phyloP scores from a whole-genome alignment of 2,113 vertebrate species.

The Lagopus muta region DNA sequence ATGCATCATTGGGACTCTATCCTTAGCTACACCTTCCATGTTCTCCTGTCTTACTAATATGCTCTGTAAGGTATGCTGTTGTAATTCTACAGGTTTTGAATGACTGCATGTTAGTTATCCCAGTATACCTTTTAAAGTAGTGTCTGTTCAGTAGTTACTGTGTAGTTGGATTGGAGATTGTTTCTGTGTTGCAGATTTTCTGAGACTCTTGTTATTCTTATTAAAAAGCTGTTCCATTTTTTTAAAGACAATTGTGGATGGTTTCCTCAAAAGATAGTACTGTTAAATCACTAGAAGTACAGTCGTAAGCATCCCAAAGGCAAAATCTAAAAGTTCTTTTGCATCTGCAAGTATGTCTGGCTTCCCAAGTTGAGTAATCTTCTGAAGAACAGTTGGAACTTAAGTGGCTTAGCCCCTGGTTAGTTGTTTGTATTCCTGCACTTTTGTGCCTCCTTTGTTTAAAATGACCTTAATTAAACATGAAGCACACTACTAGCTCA shows the following conservation, averaged over 20 bases:
- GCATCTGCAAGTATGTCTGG: background rate
- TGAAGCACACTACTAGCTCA: background rate
- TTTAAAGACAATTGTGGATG: background rate
- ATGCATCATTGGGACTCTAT: background rate
- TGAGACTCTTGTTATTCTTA: background rate
- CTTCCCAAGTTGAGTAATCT: background rate
- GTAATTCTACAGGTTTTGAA: background rate
- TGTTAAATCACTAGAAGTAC: background rate
- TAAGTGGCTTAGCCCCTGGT: background rate
- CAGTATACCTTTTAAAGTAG: background rate
- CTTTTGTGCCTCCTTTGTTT: constrained; percentile 35
- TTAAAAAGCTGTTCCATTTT: background rate
- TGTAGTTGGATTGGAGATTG: background rate
- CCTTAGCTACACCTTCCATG: background rate
- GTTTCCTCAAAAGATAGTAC: background rate
- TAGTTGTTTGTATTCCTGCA: background rate
- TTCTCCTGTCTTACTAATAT: background rate
- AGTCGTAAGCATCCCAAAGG: background rate
- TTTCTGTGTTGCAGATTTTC: background rate
- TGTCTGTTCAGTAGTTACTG: background rate
- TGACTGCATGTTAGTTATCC: background rate
- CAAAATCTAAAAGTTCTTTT: background rate
- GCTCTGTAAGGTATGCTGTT: accelerated
- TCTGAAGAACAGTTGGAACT: background rate
- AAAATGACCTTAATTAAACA: background rate